Conservation (phyloP, 37 sponge, comb jelly and placozoan genomes). For the Theonella swinhoei region DNA sequence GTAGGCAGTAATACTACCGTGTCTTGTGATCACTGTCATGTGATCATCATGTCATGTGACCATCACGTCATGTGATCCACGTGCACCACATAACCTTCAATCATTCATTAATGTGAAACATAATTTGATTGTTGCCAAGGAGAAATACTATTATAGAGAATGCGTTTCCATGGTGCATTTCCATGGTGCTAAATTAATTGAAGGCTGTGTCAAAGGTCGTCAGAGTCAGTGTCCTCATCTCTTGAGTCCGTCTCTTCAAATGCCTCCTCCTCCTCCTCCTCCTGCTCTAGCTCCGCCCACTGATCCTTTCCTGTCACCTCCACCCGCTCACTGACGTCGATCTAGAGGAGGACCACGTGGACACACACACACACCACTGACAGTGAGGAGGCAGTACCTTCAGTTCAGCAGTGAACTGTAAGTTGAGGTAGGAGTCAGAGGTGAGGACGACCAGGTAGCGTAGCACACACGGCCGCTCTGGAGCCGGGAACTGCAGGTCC, state of each 20-base stretch:
- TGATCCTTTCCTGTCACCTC: conserved; percentile 63
- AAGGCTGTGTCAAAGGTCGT: no score
- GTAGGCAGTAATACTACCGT: no score
- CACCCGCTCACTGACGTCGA: conserved; percentile 50
- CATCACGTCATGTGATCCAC: no score
- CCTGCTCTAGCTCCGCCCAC: conserved; percentile 73
- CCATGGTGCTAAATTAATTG: no score
- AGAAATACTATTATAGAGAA: no score
- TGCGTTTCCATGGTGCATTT: no score
- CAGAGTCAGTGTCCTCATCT: background rate
- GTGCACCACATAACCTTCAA: no score
- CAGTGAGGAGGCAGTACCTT: conserved; percentile 41
- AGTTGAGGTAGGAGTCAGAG: conserved; percentile 85
- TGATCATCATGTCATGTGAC: no score
- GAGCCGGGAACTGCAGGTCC: conserved; percentile 71
- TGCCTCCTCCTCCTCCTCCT: conserved; percentile 70
- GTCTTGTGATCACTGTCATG: no score
- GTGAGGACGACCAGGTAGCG: conserved; percentile 69
- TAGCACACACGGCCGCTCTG: conserved; percentile 50
- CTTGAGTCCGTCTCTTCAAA: conserved; percentile 44
- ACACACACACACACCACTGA: no score
- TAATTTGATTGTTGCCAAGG: no score
- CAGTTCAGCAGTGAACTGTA: conserved; percentile 47
- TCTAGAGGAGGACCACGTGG: conserved; percentile 9
- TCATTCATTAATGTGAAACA: no score